These are phyloP conservation scores for Lepidotrigona ventralis DNA, from an alignment of 1,140 invertebrate genomes.

Conservation along the genomic window DNA sequence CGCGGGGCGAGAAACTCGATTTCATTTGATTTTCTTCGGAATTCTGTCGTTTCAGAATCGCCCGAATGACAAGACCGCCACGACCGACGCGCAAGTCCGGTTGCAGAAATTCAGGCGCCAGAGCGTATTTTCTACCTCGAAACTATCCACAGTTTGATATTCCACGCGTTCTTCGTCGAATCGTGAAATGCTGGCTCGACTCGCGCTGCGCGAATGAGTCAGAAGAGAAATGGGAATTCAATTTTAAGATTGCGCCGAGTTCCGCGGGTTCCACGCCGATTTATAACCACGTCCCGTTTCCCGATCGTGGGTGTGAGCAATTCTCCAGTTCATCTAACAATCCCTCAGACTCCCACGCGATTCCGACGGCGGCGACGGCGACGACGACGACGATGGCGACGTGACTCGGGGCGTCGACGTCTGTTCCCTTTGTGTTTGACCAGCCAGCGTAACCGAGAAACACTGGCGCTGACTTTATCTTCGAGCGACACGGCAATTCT, in stretches of 20 bases:
- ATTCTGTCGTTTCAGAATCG: no score
- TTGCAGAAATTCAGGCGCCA: slow-evolving; percentile 50
- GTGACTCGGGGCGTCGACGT: slow-evolving; percentile 62
- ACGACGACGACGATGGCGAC: slow-evolving; percentile 38
- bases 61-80: neutral
- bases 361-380: neutral
- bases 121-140: neutral
- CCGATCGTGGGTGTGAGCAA: slow-evolving; percentile 63
- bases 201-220: slow-evolving; percentile 11
- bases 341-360: slow-evolving; percentile 64
- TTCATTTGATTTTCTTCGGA: no score
- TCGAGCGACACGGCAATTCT: slow-evolving; percentile 52
- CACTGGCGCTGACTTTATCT: slow-evolving; percentile 53
- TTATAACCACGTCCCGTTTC: slow-evolving; percentile 55
- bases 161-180: neutral
- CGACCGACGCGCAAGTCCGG: slow-evolving; percentile 36
- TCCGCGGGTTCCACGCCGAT: slow-evolving; percentile 35
- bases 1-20: no score
- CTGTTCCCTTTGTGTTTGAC: slow-evolving; percentile 62
- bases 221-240: slow-evolving; percentile 49
- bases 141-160: neutral
- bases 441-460: slow-evolving; percentile 64
- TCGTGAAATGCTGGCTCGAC: no score
- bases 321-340: slow-evolving; percentile 68
- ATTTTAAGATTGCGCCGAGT: slow-evolving; percentile 29